Percentiles rank a stretch among this genome's conserved stretches.
Conservation (phyloP, 2,888 invertebrate species). For the Brachypterus glaber region DNA sequence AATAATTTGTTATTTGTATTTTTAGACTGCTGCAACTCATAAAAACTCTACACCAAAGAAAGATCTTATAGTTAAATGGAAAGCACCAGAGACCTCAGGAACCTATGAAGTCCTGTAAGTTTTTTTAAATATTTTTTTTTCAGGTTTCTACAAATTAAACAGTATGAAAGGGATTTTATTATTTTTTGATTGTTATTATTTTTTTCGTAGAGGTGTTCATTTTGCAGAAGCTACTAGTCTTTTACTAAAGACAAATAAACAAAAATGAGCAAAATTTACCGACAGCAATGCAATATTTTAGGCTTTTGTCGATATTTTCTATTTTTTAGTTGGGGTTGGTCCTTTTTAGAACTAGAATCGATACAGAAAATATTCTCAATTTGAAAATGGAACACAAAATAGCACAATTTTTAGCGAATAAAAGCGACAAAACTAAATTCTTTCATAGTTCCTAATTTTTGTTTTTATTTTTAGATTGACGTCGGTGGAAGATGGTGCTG, state of each 20-base stretch:
- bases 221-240: too few relatives aligned
- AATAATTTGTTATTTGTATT: slow-evolving; percentile 17
- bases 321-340: too few relatives aligned
- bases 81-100: slow-evolving; percentile 51
- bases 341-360: too few relatives aligned
- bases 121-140: slow-evolving; percentile 5
- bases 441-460: slow-evolving; percentile 6
- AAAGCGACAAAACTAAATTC: too few relatives aligned
- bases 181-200: slow-evolving; percentile 14
- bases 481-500: slow-evolving; percentile 57
- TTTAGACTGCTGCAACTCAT: slow-evolving; percentile 61
- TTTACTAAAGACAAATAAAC: too few relatives aligned
- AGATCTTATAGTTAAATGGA: slow-evolving; percentile 52
- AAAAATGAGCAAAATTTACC: too few relatives aligned
- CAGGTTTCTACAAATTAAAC: slow-evolving; percentile 3
- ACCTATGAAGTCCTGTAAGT: slow-evolving; percentile 55
- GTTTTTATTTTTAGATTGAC: slow-evolving; percentile 50
- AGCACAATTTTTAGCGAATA: too few relatives aligned
- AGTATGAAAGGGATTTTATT: not conserved
- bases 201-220: too few relatives aligned
- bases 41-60: slow-evolving; percentile 52
- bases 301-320: too few relatives aligned
- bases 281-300: too few relatives aligned
- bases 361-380: too few relatives aligned
- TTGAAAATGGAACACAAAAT: too few relatives aligned